These are phyloP conservation scores for Cantharis rustica DNA, from an alignment of 2,888 invertebrate genomes.

Conservation along the genomic window DNA sequence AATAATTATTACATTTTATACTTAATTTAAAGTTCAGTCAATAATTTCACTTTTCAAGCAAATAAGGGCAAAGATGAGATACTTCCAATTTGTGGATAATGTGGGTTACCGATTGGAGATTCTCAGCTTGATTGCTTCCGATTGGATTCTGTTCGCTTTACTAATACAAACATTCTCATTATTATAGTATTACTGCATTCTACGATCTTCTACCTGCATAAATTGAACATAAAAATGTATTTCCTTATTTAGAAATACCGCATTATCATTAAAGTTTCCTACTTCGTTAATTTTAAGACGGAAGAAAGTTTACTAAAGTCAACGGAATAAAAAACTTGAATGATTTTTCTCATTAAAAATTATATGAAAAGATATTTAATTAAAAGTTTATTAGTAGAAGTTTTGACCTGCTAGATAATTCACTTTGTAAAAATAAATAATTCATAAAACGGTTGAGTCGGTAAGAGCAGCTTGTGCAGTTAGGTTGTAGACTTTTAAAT, in stretches of 20 bases:
- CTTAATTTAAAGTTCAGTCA: not conserved
- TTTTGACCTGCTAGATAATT: not conserved
- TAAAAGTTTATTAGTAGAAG: not conserved
- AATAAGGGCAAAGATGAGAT: slow-evolving; percentile 19
- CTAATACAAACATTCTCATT: slow-evolving; percentile 25
- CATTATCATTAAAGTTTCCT: not conserved
- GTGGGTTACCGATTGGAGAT: slow-evolving; percentile 25
- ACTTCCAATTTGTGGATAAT: slow-evolving; percentile 21
- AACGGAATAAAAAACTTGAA: not conserved
- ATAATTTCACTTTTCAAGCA: slow-evolving; percentile 5
- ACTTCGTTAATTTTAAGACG: not conserved
- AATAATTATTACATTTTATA: not conserved
- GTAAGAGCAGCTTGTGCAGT: not conserved
- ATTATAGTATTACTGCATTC: slow-evolving; percentile 22
- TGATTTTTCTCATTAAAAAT: not conserved
- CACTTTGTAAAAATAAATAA: not conserved
- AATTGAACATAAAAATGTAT: slow-evolving; percentile 10
- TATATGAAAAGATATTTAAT: not conserved
- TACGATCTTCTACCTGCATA: slow-evolving; percentile 19
- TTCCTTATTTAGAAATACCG: not conserved
- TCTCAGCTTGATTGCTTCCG: slow-evolving; percentile 24
- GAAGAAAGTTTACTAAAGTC: not conserved
- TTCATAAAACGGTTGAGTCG: not conserved
- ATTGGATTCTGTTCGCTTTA: slow-evolving; percentile 24
- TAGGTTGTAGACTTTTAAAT: not conserved